Percentiles rank a stretch among this genome's conserved stretches.
These are phyloP conservation scores for Anseranas semipalmata DNA, from an alignment of 2,113 vertebrate species.

Conservation along the genomic window DNA sequence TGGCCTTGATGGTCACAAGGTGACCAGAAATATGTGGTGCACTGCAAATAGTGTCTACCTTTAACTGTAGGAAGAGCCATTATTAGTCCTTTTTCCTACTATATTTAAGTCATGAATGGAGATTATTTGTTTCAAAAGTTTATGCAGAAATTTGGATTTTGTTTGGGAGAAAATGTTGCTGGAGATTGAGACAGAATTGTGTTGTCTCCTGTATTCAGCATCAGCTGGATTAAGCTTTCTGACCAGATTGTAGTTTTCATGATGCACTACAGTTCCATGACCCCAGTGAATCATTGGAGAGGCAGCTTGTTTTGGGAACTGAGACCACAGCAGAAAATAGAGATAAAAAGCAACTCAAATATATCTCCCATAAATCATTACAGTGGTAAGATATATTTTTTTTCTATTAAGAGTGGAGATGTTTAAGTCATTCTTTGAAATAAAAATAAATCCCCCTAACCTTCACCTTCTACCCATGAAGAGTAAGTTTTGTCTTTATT, in stretches of 20 bases:
- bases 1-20: background rate
- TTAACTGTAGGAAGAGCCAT: background rate
- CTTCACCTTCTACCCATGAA: background rate
- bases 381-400: background rate
- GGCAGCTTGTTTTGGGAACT: background rate
- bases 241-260: background rate
- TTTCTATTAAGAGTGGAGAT: background rate
- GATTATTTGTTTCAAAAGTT: background rate
- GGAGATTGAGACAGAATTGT: background rate
- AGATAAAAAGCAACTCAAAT: background rate
- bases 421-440: background rate
- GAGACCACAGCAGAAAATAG: background rate
- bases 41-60: background rate
- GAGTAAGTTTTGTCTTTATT: background rate
- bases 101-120: background rate
- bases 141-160: background rate
- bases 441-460: background rate
- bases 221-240: background rate
- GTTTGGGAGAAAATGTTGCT: fast-evolving
- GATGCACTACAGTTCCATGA: background rate
- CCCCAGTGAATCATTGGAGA: background rate
- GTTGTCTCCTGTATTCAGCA: background rate
- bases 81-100: too few relatives aligned
- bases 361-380: background rate
- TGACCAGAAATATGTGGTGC: background rate